Evolutionary conservation across 64 coral and sea anemone genomes (phyloP), one percentile per base, ranked within the genome.

Genomic region (Dendronephthya gigantea): DNA sequence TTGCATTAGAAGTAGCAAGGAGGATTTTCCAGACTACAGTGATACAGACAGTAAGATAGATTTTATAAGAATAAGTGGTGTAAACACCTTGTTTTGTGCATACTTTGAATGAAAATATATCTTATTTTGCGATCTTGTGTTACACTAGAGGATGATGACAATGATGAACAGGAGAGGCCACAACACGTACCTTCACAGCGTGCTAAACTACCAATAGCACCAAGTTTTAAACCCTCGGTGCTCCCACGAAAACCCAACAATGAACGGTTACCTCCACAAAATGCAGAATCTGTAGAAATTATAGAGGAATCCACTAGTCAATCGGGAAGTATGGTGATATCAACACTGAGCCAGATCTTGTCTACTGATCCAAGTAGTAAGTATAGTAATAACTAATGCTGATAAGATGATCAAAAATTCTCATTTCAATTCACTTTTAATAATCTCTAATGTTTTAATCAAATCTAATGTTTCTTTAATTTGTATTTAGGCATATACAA

Each of bases 1-100:
- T 29, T 79, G 72, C 36, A 79, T 79, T 33, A 79, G 72, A 79
- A 79, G 72, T 79, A 79, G 72, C 32, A 79, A 35, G 72, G 72
- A 79, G 37, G 72, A 79, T 0, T 79, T 79, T 79, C 72, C 72
- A 35, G 72, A 79, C 36, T 79, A 79, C 72, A 79, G 72, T 79
- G 72, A 79, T 39, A 79, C 72, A 79, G 72, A 79, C 30, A 79
- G 72, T 79, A 79, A 79, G 72, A 8, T 79, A 35, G 37, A 33
- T 79, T 17, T 36, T 33, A 39, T 79, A 1, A 79, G 4, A 35
- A 79, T 36, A 79, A 17, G 3, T 76, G 69, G 7, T 16, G 15
- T 36, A 34, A 10, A 79, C 4, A 16, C 72, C 19, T 79, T 2
- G 25, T 23, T 1, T 28, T 74, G 11, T 9, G 32, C 32, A 3